phyloP scores from a whole-genome alignment of 2,888 invertebrate species.

The Neria commutata region DNA sequence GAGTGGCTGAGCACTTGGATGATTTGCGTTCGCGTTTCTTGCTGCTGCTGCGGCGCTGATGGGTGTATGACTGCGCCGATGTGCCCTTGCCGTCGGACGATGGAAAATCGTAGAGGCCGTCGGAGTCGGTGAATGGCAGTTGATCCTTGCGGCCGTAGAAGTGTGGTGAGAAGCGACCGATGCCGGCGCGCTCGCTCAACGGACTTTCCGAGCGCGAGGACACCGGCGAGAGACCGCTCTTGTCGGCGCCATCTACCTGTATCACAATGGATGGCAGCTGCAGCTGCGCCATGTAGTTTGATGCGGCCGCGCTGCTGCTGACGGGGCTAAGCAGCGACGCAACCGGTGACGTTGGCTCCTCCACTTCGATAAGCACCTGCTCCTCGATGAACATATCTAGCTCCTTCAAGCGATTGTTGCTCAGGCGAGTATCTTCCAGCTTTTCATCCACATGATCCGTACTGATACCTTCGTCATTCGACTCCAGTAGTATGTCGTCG shows the following conservation, averaged over 20 bases:
- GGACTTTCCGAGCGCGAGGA: constrained; percentile 82
- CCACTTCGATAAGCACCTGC: constrained; percentile 42
- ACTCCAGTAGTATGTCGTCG: constrained; percentile 73
- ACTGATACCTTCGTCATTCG: constrained; percentile 79
- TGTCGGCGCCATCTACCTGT: constrained; percentile 66
- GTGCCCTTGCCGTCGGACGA: constrained; percentile 70
- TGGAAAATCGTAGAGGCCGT: constrained; percentile 80
- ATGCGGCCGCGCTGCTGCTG: constrained; percentile 56
- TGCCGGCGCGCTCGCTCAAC: constrained; percentile 73
- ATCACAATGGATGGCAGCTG: constrained; percentile 70
- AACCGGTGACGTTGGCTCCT: constrained; percentile 38
- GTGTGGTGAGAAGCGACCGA: constrained; percentile 73
- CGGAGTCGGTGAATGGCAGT: constrained; percentile 78
- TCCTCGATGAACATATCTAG: constrained; percentile 39
- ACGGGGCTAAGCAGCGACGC: constrained; percentile 49
- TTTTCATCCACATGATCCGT: constrained; percentile 74
- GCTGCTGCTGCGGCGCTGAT: constrained; percentile 69
- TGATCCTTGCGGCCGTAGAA: constrained; percentile 73
- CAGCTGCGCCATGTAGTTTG: constrained; percentile 64
- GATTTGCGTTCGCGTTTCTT: constrained; percentile 69
- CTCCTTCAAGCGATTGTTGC: constrained; percentile 30
- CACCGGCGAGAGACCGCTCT: constrained; percentile 73
- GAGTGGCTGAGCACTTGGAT: constrained; percentile 58
- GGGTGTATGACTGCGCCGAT: constrained; percentile 58
- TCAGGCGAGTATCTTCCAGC: constrained; percentile 63